These are phyloP conservation scores for Pelodytes ibericus DNA, from an alignment of 2,797 vertebrate species.

Conservation along the genomic window DNA sequence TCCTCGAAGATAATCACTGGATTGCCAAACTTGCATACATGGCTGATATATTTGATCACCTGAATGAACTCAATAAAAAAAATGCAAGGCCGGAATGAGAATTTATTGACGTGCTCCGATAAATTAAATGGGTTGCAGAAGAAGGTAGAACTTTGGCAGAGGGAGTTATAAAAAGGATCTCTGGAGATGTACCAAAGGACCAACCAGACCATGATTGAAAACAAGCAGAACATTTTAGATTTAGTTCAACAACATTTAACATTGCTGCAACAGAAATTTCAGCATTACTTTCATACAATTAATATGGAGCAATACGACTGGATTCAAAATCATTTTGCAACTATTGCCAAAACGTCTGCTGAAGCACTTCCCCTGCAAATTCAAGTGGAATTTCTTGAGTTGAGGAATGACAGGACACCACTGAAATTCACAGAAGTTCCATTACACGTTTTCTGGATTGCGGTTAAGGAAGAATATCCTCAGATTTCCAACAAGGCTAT, in stretches of 20 bases:
- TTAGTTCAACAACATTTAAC: slow-evolving; percentile 5
- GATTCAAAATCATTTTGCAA: slow-evolving; percentile 11
- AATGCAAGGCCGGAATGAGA: slow-evolving; percentile 1
- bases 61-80: not conserved
- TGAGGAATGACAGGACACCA: not conserved
- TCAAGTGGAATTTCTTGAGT: not conserved
- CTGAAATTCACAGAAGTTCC: not conserved
- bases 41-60: not conserved
- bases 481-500: not conserved
- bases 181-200: not conserved
- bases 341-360: not conserved
- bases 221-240: no score
- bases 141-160: slow-evolving; percentile 15
- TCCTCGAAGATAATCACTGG: not conserved
- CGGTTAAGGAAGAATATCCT: not conserved
- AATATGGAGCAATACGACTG: not conserved
- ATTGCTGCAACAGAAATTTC: not conserved
- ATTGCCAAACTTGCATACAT: slow-evolving; percentile 12
- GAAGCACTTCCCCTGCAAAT: not conserved
- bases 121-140: slow-evolving; percentile 3
- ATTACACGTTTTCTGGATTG: not conserved
- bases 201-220: no score
- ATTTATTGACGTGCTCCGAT: not conserved
- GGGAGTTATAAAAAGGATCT: not conserved
- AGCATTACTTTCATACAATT: not conserved